phyloP scores from a whole-genome alignment of 2,113 vertebrate genomes.

The Plecotus auritus region DNA sequence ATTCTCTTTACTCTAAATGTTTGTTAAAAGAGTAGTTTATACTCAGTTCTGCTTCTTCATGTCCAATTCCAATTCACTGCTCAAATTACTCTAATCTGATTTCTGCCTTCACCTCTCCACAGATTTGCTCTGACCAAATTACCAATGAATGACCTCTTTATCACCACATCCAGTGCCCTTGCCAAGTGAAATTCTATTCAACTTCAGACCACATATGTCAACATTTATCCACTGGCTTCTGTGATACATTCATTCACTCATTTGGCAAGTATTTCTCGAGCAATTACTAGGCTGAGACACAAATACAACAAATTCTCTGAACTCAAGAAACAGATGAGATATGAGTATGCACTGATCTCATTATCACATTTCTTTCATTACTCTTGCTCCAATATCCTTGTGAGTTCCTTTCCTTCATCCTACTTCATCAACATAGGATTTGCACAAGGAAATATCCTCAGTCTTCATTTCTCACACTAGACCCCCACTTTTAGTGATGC shows the following conservation, averaged over 20 bases:
- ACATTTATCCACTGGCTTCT: not conserved
- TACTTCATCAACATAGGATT: not conserved
- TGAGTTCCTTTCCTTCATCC: not conserved
- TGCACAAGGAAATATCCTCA: not conserved
- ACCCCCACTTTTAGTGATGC: not conserved
- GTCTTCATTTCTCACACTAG: not conserved
- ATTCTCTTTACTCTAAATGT: not conserved
- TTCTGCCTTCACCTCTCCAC: not conserved
- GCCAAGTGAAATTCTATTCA: not conserved
- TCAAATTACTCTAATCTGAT: not conserved
- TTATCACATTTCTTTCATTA: not conserved
- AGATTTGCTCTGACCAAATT: not conserved
- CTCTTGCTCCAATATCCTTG: not conserved
- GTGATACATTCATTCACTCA: not conserved
- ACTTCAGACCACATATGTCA: not conserved
- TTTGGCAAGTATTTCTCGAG: not conserved
- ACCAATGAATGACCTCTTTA: constrained; percentile 2
- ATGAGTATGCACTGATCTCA: not conserved
- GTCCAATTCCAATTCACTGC: not conserved
- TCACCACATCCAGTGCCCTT: not conserved
- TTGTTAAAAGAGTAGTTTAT: constrained; percentile 1
- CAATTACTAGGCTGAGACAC: not conserved
- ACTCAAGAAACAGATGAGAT: not conserved
- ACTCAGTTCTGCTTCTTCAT: not conserved
- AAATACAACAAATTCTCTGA: not conserved